phyloP scores from a whole-genome alignment of 2,797 vertebrate species.

The Smutsia gigantea region DNA sequence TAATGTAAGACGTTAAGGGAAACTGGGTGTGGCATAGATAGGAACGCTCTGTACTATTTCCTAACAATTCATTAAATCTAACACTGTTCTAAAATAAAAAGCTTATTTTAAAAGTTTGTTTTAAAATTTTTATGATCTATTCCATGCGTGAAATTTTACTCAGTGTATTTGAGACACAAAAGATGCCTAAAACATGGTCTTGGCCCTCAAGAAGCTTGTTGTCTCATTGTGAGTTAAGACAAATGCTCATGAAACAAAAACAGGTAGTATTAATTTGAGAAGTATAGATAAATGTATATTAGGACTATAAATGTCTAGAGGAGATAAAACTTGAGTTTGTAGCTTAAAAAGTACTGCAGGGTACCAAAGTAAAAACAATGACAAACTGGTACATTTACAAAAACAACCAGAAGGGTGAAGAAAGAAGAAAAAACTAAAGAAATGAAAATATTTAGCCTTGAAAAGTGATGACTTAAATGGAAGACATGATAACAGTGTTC shows the following conservation, averaged over 20 bases:
- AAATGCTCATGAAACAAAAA: slow-evolving; percentile 44
- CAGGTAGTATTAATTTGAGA: slow-evolving; percentile 13
- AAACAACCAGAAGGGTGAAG: neutral
- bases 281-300: neutral
- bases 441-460: slow-evolving; percentile 16
- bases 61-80: slow-evolving; percentile 38
- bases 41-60: neutral
- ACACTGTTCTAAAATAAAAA: slow-evolving; percentile 19
- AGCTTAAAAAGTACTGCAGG: slow-evolving; percentile 42
- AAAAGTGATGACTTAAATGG: slow-evolving; percentile 35
- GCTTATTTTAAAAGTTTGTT: neutral
- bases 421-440: neutral
- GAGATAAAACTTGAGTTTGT: slow-evolving; percentile 28
- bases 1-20: neutral
- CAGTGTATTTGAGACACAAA: neutral
- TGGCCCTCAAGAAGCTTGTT: neutral
- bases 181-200: neutral
- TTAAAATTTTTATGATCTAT: neutral
- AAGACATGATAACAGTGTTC: neutral
- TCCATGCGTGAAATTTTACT: neutral
- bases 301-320: neutral
- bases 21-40: neutral
- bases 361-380: neutral
- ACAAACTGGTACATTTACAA: slow-evolving; percentile 25
- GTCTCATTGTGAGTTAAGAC: neutral